phyloP scores from a whole-genome alignment of 2,113 vertebrate species.

The Geococcyx californianus region DNA sequence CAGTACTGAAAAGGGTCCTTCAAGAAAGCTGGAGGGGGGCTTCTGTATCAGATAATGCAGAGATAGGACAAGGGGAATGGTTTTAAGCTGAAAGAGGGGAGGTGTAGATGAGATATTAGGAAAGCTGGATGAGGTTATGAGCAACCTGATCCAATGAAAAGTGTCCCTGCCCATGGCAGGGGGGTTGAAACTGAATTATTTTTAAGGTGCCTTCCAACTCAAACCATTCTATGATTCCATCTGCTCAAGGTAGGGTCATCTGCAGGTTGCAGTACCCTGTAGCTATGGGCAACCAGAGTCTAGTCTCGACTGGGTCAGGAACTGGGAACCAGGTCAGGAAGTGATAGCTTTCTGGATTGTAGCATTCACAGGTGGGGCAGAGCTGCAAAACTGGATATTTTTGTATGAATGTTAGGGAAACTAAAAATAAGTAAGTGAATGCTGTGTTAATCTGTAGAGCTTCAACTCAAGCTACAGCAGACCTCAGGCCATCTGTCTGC shows the following conservation, averaged over 20 bases:
- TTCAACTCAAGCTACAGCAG: conserved; percentile 8
- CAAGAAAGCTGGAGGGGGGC: no score
- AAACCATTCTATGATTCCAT: no score
- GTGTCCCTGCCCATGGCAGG: no score
- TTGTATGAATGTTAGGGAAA: background rate
- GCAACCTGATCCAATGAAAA: no score
- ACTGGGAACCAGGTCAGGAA: background rate
- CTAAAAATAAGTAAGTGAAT: background rate
- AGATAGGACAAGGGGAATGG: no score
- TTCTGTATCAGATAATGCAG: no score
- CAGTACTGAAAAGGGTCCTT: no score
- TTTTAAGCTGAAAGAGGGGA: no score
- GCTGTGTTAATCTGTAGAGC: background rate
- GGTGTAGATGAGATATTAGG: no score
- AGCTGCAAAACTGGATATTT: background rate
- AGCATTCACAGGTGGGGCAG: background rate
- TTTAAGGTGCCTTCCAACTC: no score
- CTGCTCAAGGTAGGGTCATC: background rate
- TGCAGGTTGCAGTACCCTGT: background rate
- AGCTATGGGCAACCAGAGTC: background rate
- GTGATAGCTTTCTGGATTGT: background rate
- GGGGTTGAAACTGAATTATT: no score
- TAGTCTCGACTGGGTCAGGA: background rate
- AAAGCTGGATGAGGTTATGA: no score
- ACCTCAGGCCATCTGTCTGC: background rate